Percentiles rank a stretch among this genome's conserved stretches.
Conservation (phyloP, 2,888 invertebrate species). For the Cheiracanthium punctorium region DNA sequence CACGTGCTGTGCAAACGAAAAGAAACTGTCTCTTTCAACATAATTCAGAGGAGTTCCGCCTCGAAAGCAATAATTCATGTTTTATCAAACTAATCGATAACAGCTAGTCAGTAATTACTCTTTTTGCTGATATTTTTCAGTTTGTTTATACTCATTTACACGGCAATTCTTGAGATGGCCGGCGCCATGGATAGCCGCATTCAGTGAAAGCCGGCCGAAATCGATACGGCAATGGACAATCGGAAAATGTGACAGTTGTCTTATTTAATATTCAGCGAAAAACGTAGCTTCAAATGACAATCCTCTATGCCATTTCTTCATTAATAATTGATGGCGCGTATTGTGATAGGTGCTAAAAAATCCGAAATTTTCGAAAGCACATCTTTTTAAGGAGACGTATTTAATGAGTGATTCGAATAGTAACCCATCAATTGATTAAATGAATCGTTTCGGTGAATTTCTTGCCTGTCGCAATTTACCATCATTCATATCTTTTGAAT, state of each 20-base stretch:
- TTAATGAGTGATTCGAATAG: too few species aligned
- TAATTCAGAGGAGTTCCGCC: conserved; percentile 2
- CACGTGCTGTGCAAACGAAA: conserved; percentile 11
- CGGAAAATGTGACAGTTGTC: not conserved
- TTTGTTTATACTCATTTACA: conserved; percentile 10
- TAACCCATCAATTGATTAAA: too few species aligned
- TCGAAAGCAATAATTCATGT: conserved; percentile 13
- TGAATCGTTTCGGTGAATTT: too few species aligned
- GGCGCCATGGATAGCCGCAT: not conserved
- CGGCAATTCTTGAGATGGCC: not conserved
- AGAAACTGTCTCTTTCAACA: conserved; percentile 5
- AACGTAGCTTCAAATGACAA: not conserved
- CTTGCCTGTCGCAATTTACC: too few species aligned
- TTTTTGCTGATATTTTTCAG: conserved; percentile 15
- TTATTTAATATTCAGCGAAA: not conserved
- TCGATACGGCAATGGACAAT: not conserved
- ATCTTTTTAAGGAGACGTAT: too few species aligned
- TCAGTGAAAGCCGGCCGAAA: not conserved
- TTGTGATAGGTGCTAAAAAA: too few species aligned
- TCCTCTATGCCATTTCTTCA: not conserved
- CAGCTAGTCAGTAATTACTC: conserved; percentile 1
- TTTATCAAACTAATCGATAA: conserved; percentile 8
- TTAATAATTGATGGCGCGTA: not conserved
- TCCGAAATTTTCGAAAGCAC: too few species aligned
- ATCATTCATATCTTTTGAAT: too few species aligned